Conservation (phyloP, 2,888 invertebrate genomes). For the Hedya salicella region DNA sequence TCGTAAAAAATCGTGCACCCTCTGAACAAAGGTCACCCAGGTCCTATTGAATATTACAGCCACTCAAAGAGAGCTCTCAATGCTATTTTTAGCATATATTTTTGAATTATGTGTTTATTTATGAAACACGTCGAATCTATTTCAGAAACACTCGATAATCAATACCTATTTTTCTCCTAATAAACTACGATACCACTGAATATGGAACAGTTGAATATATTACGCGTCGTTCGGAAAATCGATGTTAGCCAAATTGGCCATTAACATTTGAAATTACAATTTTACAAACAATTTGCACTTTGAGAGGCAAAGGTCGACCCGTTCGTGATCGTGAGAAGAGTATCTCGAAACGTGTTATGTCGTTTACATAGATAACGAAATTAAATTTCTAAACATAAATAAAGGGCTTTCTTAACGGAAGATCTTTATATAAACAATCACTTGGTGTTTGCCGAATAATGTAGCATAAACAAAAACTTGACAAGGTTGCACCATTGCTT, state of each 20-base stretch:
- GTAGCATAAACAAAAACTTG: not conserved
- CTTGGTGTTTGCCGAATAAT: too few species aligned
- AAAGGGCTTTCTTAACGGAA: conserved; percentile 12
- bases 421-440: too few species aligned
- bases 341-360: conserved; percentile 15
- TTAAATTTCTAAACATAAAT: conserved; percentile 24
- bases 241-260: conserved; percentile 50
- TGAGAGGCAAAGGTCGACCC: conserved; percentile 21
- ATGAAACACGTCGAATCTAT: not conserved
- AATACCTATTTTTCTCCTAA: conserved; percentile 42
- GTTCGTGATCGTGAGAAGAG: not conserved
- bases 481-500: not conserved
- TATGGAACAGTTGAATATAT: conserved; percentile 53
- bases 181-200: conserved; percentile 48
- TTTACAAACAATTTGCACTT: conserved; percentile 46
- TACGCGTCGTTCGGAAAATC: conserved; percentile 49
- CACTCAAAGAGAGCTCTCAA: too few species aligned
- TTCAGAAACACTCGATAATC: not conserved
- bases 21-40: too few species aligned
- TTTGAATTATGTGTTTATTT: too few species aligned
- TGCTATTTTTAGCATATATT: too few species aligned
- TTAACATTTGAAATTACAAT: conserved; percentile 52
- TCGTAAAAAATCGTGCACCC: too few species aligned
- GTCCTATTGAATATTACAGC: too few species aligned
- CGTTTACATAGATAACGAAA: conserved; percentile 29